These are phyloP conservation scores for Drosophila mercatorum DNA, from an alignment of 2,888 invertebrate genomes.

Conservation along the genomic window DNA sequence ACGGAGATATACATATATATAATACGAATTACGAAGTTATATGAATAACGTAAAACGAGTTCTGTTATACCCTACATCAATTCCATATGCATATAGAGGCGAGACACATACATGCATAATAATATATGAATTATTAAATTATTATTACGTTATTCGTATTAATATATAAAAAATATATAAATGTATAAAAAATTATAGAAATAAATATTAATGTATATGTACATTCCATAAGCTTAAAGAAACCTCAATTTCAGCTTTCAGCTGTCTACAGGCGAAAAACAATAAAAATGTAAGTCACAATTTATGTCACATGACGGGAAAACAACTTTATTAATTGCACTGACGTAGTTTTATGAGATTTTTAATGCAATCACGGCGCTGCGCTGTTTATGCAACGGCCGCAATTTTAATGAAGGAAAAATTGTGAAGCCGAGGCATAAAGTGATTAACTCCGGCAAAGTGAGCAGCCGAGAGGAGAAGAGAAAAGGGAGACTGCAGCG, in stretches of 20 bases:
- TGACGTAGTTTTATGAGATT: slow-evolving; percentile 68
- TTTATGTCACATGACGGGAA: slow-evolving; percentile 32
- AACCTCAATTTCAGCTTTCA: not conserved
- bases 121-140: too few species aligned
- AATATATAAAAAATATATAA: too few species aligned
- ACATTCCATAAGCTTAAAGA: not conserved
- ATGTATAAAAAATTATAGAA: too few species aligned
- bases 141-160: too few species aligned
- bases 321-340: slow-evolving; percentile 69
- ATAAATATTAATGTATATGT: too few species aligned
- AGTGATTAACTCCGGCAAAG: slow-evolving; percentile 58
- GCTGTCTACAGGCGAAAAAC: not conserved
- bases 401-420: slow-evolving; percentile 49
- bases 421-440: slow-evolving; percentile 42
- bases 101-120: too few species aligned
- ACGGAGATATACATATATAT: too few species aligned
- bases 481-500: slow-evolving; percentile 27
- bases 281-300: slow-evolving; percentile 24
- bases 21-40: too few species aligned
- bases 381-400: slow-evolving; percentile 35
- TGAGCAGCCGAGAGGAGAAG: slow-evolving; percentile 10
- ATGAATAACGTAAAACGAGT: too few species aligned
- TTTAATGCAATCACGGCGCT: slow-evolving; percentile 65
- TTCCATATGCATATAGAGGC: too few species aligned
- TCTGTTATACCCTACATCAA: too few species aligned